These are phyloP conservation scores for Agrochola circellaris DNA, from an alignment of 2,888 invertebrate species.

Conservation along the genomic window DNA sequence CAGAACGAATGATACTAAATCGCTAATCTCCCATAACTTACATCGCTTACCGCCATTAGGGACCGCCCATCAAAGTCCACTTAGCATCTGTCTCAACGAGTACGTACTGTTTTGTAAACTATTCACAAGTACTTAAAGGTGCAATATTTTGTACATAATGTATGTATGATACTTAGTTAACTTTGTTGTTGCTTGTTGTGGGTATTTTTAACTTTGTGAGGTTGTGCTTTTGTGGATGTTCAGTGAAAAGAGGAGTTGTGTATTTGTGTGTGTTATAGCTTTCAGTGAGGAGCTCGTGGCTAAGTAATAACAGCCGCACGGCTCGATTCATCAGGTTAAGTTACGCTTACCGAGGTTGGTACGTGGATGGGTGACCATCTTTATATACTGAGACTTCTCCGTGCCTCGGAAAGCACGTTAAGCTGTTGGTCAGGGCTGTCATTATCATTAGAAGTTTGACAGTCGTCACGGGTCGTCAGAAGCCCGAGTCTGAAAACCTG, in stretches of 20 bases:
- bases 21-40: conserved; percentile 16
- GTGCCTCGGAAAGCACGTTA: too few species aligned
- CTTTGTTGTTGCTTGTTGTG: conserved; percentile 9
- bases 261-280: not conserved
- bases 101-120: conserved; percentile 74
- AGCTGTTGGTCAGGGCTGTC: too few species aligned
- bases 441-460: too few species aligned
- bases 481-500: too few species aligned
- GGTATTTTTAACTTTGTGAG: conserved; percentile 11
- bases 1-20: not conserved
- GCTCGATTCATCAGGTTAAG: too few species aligned
- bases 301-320: too few species aligned
- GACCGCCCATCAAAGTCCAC: conserved; percentile 71
- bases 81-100: conserved; percentile 73
- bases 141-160: conserved; percentile 39
- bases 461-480: too few species aligned
- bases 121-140: conserved; percentile 65
- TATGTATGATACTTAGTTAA: conserved; percentile 17
- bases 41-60: conserved; percentile 60
- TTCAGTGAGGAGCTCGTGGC: not conserved
- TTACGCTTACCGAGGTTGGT: too few species aligned
- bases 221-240: not conserved
- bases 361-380: too few species aligned
- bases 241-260: not conserved
- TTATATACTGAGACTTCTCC: too few species aligned